phyloP scores from a whole-genome alignment of 2,113 vertebrate species.

The Andinoacara biseriatus region DNA sequence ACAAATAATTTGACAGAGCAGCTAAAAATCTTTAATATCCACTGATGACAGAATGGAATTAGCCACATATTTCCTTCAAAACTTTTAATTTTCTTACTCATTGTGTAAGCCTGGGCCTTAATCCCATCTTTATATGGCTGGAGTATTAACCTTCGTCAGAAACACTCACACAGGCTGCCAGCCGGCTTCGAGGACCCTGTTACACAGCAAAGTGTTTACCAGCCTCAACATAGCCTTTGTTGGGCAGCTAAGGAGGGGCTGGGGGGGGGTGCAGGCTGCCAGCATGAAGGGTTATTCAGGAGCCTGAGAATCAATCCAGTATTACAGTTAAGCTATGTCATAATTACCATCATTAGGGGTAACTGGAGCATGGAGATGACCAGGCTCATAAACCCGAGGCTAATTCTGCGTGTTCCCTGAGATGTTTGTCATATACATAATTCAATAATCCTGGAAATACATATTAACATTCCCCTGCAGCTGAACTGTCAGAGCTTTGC shows the following conservation, averaged over 20 bases:
- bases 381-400: constrained; percentile 76
- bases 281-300: constrained; percentile 80
- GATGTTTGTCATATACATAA: constrained; percentile 87
- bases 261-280: constrained; percentile 67
- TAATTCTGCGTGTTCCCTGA: constrained; percentile 81
- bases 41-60: constrained; percentile 99
- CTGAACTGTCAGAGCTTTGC: constrained; percentile 60
- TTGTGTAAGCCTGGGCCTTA: constrained; percentile 84
- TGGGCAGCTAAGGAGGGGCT: constrained; percentile 41
- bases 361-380: constrained; percentile 86
- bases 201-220: constrained; percentile 65
- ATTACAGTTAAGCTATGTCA: constrained; percentile 92
- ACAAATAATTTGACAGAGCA: constrained; percentile 79
- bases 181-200: constrained; percentile 63
- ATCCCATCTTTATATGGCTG: constrained; percentile 84
- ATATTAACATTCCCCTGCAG: constrained; percentile 76
- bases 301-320: constrained; percentile 85
- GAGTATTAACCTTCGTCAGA: constrained; percentile 76
- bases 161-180: constrained; percentile 63
- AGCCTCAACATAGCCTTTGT: constrained; percentile 80
- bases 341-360: constrained; percentile 94
- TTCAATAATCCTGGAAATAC: constrained; percentile 94
- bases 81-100: constrained; percentile 80
- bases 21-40: constrained; percentile 95
- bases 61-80: constrained; percentile 86